Base-by-base conservation (phyloP, 2,797 vertebrate genomes). In the Sandelia bainsii region DNA sequence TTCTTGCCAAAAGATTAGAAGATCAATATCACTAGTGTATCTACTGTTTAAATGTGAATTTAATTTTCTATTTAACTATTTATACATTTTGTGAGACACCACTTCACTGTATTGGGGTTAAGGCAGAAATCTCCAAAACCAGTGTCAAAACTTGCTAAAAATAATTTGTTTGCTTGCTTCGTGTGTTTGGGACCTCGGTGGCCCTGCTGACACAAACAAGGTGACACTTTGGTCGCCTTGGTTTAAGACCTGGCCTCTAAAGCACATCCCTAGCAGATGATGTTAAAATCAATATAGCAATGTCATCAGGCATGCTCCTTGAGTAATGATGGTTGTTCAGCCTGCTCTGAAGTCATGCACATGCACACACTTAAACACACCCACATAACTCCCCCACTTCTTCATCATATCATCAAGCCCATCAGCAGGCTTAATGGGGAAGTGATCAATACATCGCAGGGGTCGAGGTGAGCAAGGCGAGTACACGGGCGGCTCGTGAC, bases 231-330 rank as follows among this genome's bases (percentile, higher is more conserved):
- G 68, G 83, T 78, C 53, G 27, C 56, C 63, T 72, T 66, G 50
- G 79, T 91, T 91, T 88, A 89, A 87, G 79, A 82, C 75, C 54
- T 27, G 11, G 48, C 49, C 57, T 66, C 79, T 56, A 69, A 80
- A 77, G 79, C 85, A 67, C 89, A 86, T 48, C 82, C 81, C 75
- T 62, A 85, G 64, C 77, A 87, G 88, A 90, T 91, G 87, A 92
- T 92, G 86, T 90, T 87, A 85, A 88, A 89, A 94, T 94, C 94
- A 93, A 93, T 93, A 91, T 10, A 69, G 62, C 84, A 87, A 87
- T 93, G 90, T 91, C 91, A 90, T 81, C 86, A 48, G 80, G 68
- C 69, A 56, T 19, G 69, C 73, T 80, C 53, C 70, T 53, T 78
- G 82, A 89, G 80, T 82, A 87, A 89, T 85, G 79, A 85, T 17